phyloP scores from a whole-genome alignment of 2,113 vertebrate genomes.

The Chaetura pelagica region DNA sequence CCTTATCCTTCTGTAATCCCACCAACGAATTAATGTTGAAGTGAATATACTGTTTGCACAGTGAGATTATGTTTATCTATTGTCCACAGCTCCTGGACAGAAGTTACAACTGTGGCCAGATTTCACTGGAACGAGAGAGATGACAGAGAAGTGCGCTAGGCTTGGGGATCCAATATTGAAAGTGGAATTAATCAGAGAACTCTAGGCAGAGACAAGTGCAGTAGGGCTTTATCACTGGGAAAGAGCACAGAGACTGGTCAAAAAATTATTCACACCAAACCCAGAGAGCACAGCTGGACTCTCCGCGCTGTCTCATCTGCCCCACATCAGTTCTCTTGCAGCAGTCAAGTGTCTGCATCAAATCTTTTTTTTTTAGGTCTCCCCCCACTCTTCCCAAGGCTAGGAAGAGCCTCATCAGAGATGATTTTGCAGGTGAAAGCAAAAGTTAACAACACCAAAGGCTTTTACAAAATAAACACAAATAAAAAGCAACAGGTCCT shows the following conservation, averaged over 20 bases:
- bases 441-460: not conserved
- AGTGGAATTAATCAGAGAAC: not conserved
- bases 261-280: not conserved
- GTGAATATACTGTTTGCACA: not conserved
- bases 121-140: not conserved
- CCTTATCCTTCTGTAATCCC: not conserved
- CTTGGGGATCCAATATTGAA: not conserved
- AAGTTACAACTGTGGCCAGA: not conserved
- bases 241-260: not conserved
- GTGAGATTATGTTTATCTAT: not conserved
- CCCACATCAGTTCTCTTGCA: not conserved
- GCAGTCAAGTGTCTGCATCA: not conserved
- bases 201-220: not conserved
- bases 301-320: not conserved
- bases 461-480: not conserved
- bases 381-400: not conserved
- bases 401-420: too few relatives aligned
- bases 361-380: not conserved
- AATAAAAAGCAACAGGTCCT: not conserved
- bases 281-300: not conserved
- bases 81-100: not conserved
- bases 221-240: not conserved
- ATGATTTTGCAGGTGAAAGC: not conserved
- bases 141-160: not conserved
- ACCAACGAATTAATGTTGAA: not conserved